Conservation (phyloP, 2,113 vertebrate genomes). For the Anguilla rostrata region DNA sequence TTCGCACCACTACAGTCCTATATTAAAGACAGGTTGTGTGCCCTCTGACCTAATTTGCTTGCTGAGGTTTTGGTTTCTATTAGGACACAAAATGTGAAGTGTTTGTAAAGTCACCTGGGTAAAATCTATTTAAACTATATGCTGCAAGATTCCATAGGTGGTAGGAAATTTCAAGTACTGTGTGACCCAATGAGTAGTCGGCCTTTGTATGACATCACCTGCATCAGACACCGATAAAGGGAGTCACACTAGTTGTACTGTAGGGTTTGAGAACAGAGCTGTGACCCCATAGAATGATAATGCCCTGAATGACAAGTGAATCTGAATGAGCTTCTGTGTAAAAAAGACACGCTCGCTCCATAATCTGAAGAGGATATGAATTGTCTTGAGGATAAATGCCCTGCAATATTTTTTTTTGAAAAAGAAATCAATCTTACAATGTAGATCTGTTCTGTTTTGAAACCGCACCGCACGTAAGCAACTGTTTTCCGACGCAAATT, state of each 20-base stretch:
- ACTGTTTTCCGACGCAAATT: neutral
- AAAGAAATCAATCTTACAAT: neutral
- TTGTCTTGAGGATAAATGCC: neutral
- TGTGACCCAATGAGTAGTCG: too few species aligned
- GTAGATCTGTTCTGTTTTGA: neutral
- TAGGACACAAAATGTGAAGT: neutral
- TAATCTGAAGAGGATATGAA: neutral
- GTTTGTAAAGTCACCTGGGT: neutral
- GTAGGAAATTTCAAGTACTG: neutral
- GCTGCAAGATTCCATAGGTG: neutral
- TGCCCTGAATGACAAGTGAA: neutral
- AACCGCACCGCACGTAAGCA: neutral
- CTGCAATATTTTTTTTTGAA: too few species aligned
- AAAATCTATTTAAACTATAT: neutral
- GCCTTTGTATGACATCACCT: neutral
- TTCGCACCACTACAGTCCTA: too few species aligned
- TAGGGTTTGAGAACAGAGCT: neutral
- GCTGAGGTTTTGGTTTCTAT: neutral
- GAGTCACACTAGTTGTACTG: neutral
- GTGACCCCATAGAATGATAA: neutral
- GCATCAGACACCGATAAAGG: neutral
- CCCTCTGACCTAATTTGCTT: neutral
- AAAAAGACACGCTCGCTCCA: neutral
- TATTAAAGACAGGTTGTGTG: too few species aligned
- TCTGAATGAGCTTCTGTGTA: neutral